Conservation (phyloP, 2,113 vertebrate species). For the Varanus komodoensis region DNA sequence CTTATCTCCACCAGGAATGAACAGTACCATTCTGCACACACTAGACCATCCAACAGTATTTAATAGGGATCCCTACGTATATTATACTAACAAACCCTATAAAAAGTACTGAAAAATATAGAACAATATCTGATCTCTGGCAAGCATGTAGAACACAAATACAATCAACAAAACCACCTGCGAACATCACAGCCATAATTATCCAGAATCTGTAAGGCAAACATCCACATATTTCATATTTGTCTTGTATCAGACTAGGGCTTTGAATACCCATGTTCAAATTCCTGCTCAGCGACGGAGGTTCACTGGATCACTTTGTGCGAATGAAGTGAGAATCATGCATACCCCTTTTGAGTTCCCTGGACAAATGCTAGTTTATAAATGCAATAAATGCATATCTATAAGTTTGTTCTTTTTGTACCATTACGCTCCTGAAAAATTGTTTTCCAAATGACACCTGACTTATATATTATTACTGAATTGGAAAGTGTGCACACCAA, state of each 20-base stretch:
- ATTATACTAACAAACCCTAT: not conserved
- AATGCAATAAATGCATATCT: not conserved
- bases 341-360: not conserved
- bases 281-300: not conserved
- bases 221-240: not conserved
- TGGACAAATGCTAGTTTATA: not conserved
- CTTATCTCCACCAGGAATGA: not conserved
- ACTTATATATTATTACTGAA: not conserved
- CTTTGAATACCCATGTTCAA: not conserved
- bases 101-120: not conserved
- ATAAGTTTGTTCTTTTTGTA: not conserved
- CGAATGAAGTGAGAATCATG: not conserved
- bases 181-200: not conserved
- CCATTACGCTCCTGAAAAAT: not conserved
- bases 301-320: not conserved
- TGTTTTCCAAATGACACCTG: not conserved
- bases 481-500: not conserved
- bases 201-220: not conserved
- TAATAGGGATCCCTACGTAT: not conserved
- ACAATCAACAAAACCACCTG: not conserved
- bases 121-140: not conserved
- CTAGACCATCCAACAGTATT: not conserved
- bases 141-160: not conserved
- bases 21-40: not conserved
- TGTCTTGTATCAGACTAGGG: not conserved